These are phyloP conservation scores for Hylaeus volcanicus DNA, from an alignment of 1,140 invertebrate genomes.

Conservation along the genomic window DNA sequence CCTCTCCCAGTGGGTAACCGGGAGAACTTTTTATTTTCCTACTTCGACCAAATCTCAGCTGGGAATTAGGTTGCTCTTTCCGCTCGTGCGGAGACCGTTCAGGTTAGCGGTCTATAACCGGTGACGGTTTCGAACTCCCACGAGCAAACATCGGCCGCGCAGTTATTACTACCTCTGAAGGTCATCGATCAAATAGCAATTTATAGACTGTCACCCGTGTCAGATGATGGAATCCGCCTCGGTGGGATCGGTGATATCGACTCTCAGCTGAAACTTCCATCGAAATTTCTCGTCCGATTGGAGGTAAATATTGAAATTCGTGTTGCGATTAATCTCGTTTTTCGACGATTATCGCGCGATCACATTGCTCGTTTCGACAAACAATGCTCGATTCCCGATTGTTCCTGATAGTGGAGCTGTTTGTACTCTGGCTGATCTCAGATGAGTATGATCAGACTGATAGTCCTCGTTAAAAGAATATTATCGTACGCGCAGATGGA, in stretches of 20 bases:
- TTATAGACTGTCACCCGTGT: constrained; percentile 44
- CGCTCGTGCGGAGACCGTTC: neutral
- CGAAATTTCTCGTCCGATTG: constrained; percentile 12
- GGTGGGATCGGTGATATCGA: constrained; percentile 10
- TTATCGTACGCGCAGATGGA: too few species aligned
- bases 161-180: constrained; percentile 42
- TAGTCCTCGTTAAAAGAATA: too few species aligned
- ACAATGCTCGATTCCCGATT: neutral
- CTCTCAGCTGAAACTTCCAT: constrained; percentile 1
- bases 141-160: constrained; percentile 32
- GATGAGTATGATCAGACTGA: too few species aligned
- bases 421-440: too few species aligned
- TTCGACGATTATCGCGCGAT: neutral
- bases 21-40: constrained; percentile 30
- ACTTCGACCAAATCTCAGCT: neutral
- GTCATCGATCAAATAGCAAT: constrained; percentile 52
- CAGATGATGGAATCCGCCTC: constrained; percentile 31
- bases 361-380: neutral
- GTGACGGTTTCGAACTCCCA: constrained; percentile 12
- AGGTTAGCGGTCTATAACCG: neutral
- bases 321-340: constrained; percentile 21
- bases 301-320: constrained; percentile 29
- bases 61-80: constrained; percentile 40
- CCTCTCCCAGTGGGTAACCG: neutral
- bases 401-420: neutral